Conservation (phyloP, 2,797 vertebrate genomes). For the Craterocephalus amniculus region DNA sequence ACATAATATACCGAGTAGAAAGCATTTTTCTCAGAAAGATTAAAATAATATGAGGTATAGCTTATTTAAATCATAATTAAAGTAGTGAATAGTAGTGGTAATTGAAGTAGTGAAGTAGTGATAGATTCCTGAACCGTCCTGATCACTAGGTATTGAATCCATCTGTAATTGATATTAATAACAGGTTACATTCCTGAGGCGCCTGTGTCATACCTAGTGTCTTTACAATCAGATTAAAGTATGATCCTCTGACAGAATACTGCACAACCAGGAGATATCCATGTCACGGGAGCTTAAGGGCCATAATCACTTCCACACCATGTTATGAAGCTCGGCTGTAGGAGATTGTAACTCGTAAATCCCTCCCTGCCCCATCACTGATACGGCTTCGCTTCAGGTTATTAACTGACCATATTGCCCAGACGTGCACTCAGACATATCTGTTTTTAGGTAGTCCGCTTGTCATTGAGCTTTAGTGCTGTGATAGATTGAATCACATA, state of each 20-base stretch:
- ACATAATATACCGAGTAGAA: too few relatives aligned
- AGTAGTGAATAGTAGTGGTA: too few relatives aligned
- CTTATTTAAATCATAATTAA: too few relatives aligned
- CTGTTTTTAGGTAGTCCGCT: constrained; percentile 43
- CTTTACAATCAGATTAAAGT: constrained; percentile 83
- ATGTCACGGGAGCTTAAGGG: constrained; percentile 79
- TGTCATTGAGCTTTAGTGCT: constrained; percentile 51
- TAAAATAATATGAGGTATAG: too few relatives aligned
- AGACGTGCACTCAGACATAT: constrained; percentile 59
- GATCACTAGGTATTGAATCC: constrained; percentile 62
- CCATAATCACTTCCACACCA: constrained; percentile 83
- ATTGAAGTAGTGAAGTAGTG: too few relatives aligned
- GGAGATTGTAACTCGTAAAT: constrained; percentile 72
- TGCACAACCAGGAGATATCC: constrained; percentile 77
- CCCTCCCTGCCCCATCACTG: constrained; percentile 50
- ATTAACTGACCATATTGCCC: constrained; percentile 55
- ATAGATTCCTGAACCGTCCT: constrained; percentile 47
- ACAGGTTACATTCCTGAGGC: constrained; percentile 81
- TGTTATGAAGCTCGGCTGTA: constrained; percentile 66
- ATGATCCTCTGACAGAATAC: constrained; percentile 76
- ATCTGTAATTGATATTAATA: constrained; percentile 80
- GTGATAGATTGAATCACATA: constrained; percentile 54
- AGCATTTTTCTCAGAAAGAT: too few relatives aligned
- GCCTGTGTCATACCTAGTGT: constrained; percentile 81
- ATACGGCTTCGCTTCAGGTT: constrained; percentile 58